Percentiles rank a stretch among this genome's conserved stretches.
These are phyloP conservation scores for Atta cephalotes DNA, from an alignment of 1,140 invertebrate species.

Conservation along the genomic window DNA sequence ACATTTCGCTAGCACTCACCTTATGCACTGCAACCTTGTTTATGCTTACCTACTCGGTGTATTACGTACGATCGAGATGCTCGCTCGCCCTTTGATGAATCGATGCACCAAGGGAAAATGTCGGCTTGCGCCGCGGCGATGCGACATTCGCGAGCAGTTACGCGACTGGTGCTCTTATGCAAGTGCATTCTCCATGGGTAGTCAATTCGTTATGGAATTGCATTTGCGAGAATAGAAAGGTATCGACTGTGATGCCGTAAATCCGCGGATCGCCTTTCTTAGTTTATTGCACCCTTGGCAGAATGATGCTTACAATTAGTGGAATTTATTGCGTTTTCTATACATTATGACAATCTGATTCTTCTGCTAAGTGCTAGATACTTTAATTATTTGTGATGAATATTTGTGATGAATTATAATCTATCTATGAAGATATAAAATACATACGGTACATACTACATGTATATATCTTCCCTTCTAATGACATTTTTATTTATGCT, in stretches of 20 bases:
- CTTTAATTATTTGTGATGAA: neutral
- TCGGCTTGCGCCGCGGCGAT: slow-evolving; percentile 19
- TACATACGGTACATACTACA: neutral
- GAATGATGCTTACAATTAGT: neutral
- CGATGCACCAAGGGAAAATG: slow-evolving; percentile 74
- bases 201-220: slow-evolving; percentile 22
- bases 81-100: slow-evolving; percentile 79
- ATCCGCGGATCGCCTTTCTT: slow-evolving; percentile 15
- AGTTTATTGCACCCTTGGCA: neutral
- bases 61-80: slow-evolving; percentile 65
- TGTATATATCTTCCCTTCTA: neutral
- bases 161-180: slow-evolving; percentile 61
- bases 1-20: slow-evolving; percentile 79
- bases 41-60: slow-evolving; percentile 55
- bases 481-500: neutral
- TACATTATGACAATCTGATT: neutral
- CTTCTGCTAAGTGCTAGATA: neutral
- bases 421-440: neutral
- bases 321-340: neutral
- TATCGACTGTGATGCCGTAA: slow-evolving; percentile 19
- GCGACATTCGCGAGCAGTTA: slow-evolving; percentile 61
- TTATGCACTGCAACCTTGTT: slow-evolving; percentile 71
- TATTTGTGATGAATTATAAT: neutral
- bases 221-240: slow-evolving; percentile 42
- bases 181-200: slow-evolving; percentile 55